Base-by-base conservation (phyloP, 2,888 invertebrate species). In the Volucella inanis region DNA sequence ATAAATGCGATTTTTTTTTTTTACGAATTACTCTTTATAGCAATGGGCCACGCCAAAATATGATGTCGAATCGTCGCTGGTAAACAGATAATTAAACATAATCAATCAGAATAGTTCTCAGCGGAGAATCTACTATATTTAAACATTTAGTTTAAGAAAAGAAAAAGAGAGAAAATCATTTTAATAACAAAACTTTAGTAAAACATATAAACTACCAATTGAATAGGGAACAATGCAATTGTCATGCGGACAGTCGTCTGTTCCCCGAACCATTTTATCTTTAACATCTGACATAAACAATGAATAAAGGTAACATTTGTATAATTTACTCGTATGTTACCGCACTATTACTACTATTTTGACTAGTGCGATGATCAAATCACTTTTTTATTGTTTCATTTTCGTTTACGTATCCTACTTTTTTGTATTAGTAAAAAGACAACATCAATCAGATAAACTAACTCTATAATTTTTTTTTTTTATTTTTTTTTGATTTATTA, bases 41-140 rank as follows among this genome's bases (percentile, higher is more conserved):
- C 88, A 92, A 90, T 89, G 90, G 90, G 77, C 90, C 90, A 76
- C 89, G 90, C 86, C 89, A 89, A 88, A 90, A 90, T 89, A 89
- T 89, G 88, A 89, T 89, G 91, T 88, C 89, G 76, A 91, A 91
- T 89, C 90, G 91, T 88, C 90, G 91, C 88, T 91, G 90, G 89
- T 91, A 89, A 89, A 55, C 70, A 70, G 61, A 85, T 61, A 71
- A 77, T 61, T 74, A 71, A 59, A 76, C 43, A 68, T 31, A 87
- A 61, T 55, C 64, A 74, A 64, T 68, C 65, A 74, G 74, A 74
- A 64, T 75, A 67, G 65, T 79, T 84, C 79, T 84, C 65, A 75
- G 41, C 39, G 22, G 68, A 84, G 64, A 87, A 68, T 78, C 31
- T 31, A 18, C 41, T 50, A 52, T 68, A 68, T 41, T 52, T 72